A percentile compares a stretch with the other conserved stretches of the same genome.
Evolutionary conservation across 2,888 invertebrate genomes (phyloP).

Genomic region (Rosalia funebris): DNA sequence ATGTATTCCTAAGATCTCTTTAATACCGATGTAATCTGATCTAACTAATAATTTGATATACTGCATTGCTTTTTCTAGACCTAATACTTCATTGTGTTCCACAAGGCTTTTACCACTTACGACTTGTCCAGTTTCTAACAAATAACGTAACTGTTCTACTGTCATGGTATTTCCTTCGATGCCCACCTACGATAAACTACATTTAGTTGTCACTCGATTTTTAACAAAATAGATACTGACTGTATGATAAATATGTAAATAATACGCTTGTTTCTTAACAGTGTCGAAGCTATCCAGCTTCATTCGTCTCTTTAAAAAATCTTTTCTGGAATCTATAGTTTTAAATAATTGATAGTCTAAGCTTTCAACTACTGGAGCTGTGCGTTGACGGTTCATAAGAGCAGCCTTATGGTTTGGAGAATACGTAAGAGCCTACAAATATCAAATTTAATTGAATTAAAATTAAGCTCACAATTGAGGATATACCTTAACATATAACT

Average conservation of each 20-base stretch:
- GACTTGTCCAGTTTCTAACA: conserved; percentile 89
- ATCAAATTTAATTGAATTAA: neutral
- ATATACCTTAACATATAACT: conserved; percentile 78
- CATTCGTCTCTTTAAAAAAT: conserved; percentile 78
- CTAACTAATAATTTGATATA: conserved; percentile 85
- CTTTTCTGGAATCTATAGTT: conserved; percentile 85
- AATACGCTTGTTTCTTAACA: conserved; percentile 95
- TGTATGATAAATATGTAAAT: conserved; percentile 95
- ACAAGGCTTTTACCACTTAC: conserved; percentile 92
- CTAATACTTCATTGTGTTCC: conserved; percentile 97
- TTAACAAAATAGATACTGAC: conserved; percentile 58
- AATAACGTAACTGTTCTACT: conserved; percentile 87
- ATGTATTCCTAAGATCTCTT: conserved; percentile 93
- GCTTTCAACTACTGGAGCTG: conserved; percentile 88
- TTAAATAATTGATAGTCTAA: conserved; percentile 83
- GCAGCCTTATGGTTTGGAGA: conserved; percentile 87
- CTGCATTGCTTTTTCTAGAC: conserved; percentile 93
- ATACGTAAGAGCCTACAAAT: conserved; percentile 74
- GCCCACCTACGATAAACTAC: conserved; percentile 68
- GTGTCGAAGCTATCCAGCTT: conserved; percentile 85
- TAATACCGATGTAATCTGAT: conserved; percentile 80
- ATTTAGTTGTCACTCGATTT: neutral
- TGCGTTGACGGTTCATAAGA: conserved; percentile 82
- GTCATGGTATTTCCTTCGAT: conserved; percentile 99
- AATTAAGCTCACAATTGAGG: too few relatives aligned